Evolutionary conservation across 35 echinoderm and acorn worm genomes (phyloP).

Genomic region (Anneissia japonica): DNA sequence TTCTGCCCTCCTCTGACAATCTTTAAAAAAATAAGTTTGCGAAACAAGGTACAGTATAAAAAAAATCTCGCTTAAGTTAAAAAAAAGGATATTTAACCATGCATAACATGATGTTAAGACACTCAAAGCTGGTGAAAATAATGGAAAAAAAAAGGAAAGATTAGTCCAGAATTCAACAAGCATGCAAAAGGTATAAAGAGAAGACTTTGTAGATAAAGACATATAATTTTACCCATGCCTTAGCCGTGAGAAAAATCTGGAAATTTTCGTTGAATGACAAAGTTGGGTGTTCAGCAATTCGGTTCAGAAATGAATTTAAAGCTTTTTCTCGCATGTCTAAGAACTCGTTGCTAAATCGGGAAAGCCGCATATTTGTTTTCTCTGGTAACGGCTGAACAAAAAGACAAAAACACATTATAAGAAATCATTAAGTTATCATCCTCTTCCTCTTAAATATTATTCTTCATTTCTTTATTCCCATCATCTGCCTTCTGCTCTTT

Average conservation of each 20-base stretch:
- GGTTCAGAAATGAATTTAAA: constrained; percentile 76
- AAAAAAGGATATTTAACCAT: no score
- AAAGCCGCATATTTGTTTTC: constrained; percentile 85
- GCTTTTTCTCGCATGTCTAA: constrained; percentile 55
- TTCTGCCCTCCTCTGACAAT: no score
- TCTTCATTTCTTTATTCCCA: no score
- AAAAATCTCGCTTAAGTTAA: no score
- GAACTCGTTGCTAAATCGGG: constrained; percentile 70
- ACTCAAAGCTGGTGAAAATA: neutral
- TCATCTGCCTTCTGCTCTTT: neutral
- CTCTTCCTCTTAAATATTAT: neutral
- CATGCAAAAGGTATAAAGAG: neutral
- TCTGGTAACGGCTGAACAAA: constrained; percentile 80
- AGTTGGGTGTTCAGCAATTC: constrained; percentile 80
- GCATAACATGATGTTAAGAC: no score
- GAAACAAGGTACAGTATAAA: no score
- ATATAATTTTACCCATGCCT: constrained; percentile 95
- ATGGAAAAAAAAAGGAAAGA: no score
- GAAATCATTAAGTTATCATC: neutral
- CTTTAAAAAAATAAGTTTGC: no score
- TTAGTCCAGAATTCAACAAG: neutral
- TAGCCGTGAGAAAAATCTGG: constrained; percentile 93
- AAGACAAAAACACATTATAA: neutral
- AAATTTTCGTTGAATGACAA: constrained; percentile 90
- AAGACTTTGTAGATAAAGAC: neutral